Base-by-base conservation (phyloP, 2,113 vertebrate genomes). In the Xiphorhynchus elegans region DNA sequence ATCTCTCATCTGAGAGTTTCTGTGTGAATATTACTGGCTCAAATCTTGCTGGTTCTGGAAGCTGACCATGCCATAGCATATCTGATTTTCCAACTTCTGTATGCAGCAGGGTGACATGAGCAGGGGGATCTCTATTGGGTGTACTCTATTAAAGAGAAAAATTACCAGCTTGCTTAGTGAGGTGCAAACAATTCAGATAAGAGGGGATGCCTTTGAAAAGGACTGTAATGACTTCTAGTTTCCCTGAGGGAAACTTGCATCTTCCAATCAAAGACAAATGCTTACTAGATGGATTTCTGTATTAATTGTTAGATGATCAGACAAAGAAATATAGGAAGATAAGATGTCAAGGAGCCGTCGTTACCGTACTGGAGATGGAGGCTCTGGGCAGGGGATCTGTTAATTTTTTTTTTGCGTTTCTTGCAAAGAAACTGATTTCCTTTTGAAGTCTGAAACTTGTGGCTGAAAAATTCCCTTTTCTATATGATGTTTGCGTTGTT, bases 271-370 rank as follows among this genome's bases (percentile, higher is more conserved):
- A 84, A 93, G 62, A 74, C 13, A 88, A 70, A 77, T 7, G 28
- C 78, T 91, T 94, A 49, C 69, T 24, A 46, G 23, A 59, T 50
- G 47, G 60, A 16, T 79, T 96, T 95, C 55, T 80, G 2, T 88
- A 28, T 97, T 90, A 90, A 59, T 82, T 88, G 73, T 70, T 82
- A 64, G 31, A 60, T 87, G 72, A 84, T 62, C 50, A 90, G 73
- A 87, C 81, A 83, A 89, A 97, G 78, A 93, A 96, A 87, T 49
- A 37, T 4, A 94, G 72, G 86, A 95, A 88, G 25, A 17, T 69
- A 89, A 95, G 77, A 96, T 33, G 11, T 95, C 66, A 62, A 49
- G 53, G 53, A 92, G 29, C 26, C 44, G 37, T 90, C 64, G 64
- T 37, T 50, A 82, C 59, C 56, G 10, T 73, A 18, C 56, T 70